Percentiles rank a stretch among this genome's conserved stretches.
Evolutionary conservation across 2,113 vertebrate species (phyloP).

Genomic region (Bujurquina vittata): DNA sequence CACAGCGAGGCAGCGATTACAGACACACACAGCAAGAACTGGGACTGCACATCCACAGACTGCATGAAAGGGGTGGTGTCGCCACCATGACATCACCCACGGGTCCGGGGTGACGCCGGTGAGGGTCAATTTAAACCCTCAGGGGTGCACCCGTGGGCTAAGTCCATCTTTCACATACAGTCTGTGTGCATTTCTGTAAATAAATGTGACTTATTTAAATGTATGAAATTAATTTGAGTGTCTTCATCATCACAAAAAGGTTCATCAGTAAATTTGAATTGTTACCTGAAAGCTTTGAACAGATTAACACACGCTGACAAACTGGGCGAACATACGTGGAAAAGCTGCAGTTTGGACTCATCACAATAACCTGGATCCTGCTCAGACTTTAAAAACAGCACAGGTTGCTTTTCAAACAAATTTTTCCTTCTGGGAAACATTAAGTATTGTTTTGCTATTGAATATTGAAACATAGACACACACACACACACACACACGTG

Average conservation of each 20-base stretch:
- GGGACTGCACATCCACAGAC: neutral
- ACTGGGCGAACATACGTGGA: neutral
- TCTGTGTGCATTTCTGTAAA: neutral
- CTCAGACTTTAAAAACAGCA: neutral
- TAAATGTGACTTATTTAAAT: too few relatives aligned
- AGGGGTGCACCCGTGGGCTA: neutral
- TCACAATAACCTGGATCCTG: neutral
- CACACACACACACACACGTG: neutral
- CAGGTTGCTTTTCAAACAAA: too few relatives aligned
- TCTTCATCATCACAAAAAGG: too few relatives aligned
- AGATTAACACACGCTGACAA: neutral
- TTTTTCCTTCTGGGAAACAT: neutral
- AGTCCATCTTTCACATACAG: neutral
- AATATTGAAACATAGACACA: neutral
- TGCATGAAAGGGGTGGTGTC: too few relatives aligned
- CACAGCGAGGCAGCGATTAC: neutral
- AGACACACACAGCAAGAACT: neutral
- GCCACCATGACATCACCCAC: too few relatives aligned
- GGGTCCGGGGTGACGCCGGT: too few relatives aligned
- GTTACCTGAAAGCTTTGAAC: neutral
- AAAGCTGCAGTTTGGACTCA: neutral
- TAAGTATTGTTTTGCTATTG: too few relatives aligned
- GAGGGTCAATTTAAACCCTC: neutral
- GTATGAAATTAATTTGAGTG: too few relatives aligned
- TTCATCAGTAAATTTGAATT: neutral